These are phyloP conservation scores for Laspeyria flexula DNA, from an alignment of 2,888 invertebrate species.

Conservation along the genomic window DNA sequence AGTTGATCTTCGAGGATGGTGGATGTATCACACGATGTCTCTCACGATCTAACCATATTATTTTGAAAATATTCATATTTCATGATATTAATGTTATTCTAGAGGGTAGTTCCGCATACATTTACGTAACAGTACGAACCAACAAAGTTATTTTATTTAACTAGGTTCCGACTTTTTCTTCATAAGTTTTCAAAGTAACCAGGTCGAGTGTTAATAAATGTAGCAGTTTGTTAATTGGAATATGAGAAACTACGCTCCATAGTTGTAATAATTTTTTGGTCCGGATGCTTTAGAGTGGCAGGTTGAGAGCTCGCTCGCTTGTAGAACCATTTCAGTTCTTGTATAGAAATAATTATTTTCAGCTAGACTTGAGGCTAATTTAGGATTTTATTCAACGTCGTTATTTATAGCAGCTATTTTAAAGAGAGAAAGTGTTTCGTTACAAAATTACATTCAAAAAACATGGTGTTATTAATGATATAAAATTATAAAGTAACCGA, in stretches of 20 bases:
- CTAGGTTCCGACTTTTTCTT: constrained; percentile 37
- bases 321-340: constrained; percentile 3
- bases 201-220: constrained; percentile 44
- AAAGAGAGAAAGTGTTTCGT: neutral
- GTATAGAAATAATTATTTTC: constrained; percentile 6
- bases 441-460: too few species aligned
- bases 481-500: too few species aligned
- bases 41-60: too few species aligned
- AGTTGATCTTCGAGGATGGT: too few species aligned
- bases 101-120: too few species aligned
- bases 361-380: neutral
- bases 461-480: too few species aligned
- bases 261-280: constrained; percentile 26
- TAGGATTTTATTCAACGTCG: neutral
- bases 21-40: too few species aligned
- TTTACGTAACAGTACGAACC: too few species aligned
- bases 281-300: constrained; percentile 18
- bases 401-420: neutral
- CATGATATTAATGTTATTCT: too few species aligned
- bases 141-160: neutral
- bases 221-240: constrained; percentile 38
- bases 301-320: constrained; percentile 10
- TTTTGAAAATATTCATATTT: too few species aligned
- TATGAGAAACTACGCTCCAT: constrained; percentile 28
- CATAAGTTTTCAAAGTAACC: constrained; percentile 34